A percentile compares a stretch with the other conserved stretches of the same genome.
Evolutionary conservation across 2,888 invertebrate genomes (phyloP).

Genomic region (Rhimphoctona megacephalus): DNA sequence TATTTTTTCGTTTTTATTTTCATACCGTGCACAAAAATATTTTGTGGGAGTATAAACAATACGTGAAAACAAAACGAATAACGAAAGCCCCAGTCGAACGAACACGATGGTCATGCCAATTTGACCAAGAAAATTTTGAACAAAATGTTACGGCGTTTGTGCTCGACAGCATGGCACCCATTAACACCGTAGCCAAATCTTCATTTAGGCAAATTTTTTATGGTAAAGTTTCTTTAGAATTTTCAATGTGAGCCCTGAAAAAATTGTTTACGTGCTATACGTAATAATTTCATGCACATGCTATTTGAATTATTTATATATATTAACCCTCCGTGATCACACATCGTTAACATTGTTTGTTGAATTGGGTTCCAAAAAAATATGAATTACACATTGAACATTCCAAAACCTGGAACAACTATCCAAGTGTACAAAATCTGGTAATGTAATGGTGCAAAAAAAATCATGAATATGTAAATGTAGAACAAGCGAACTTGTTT

Average conservation of each 20-base stretch:
- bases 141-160: conserved; percentile 15
- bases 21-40: background rate
- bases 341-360: too few relatives aligned
- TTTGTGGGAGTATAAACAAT: background rate
- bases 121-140: conserved; percentile 15
- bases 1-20: background rate
- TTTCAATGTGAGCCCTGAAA: background rate
- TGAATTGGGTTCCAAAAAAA: too few relatives aligned
- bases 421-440: too few relatives aligned
- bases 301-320: too few relatives aligned
- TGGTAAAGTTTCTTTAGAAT: background rate
- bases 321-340: too few relatives aligned
- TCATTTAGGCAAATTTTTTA: conserved; percentile 49
- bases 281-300: background rate
- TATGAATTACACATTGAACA: too few relatives aligned
- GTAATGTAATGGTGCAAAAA: too few relatives aligned
- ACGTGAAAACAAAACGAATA: conserved; percentile 2
- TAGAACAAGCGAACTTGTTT: too few relatives aligned
- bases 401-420: too few relatives aligned
- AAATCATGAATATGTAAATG: background rate
- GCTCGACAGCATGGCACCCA: conserved; percentile 15
- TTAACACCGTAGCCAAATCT: background rate
- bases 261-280: background rate
- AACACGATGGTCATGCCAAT: conserved; percentile 7
- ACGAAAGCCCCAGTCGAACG: background rate